A percentile compares a stretch with the other conserved stretches of the same genome.
Evolutionary conservation across 37 sponge, comb jelly and placozoan genomes (phyloP).

Genomic region (Chondrilla cf. caribensis): DNA sequence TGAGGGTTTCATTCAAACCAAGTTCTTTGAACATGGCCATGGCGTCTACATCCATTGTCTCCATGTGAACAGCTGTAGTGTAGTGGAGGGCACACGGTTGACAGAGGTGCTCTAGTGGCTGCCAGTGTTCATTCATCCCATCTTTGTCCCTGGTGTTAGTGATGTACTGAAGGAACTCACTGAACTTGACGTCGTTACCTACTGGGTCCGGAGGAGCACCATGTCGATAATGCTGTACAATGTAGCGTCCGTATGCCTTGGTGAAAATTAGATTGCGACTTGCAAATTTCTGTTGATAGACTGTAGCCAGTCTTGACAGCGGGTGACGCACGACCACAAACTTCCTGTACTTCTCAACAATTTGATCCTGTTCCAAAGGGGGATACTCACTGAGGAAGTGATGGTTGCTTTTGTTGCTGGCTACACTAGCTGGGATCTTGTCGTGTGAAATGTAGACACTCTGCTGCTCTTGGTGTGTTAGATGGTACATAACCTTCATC

Average conservation of each 20-base stretch:
- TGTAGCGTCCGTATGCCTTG: slow-evolving; percentile 34
- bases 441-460: not conserved
- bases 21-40: slow-evolving; percentile 3
- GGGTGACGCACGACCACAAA: slow-evolving; percentile 42
- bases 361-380: slow-evolving; percentile 16
- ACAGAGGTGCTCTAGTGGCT: slow-evolving; percentile 28
- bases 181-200: slow-evolving; percentile 38
- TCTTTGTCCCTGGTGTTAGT: not conserved
- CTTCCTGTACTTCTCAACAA: slow-evolving; percentile 12
- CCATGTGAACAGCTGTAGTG: slow-evolving; percentile 23
- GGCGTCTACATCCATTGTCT: slow-evolving; percentile 18
- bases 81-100: slow-evolving; percentile 28
- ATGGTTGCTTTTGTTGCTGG: slow-evolving; percentile 18
- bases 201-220: not conserved
- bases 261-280: slow-evolving; percentile 18
- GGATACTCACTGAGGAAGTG: slow-evolving; percentile 21
- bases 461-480: not conserved
- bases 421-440: slow-evolving; percentile 16
- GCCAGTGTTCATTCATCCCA: slow-evolving; percentile 53
- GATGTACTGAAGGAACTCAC: slow-evolving; percentile 39
- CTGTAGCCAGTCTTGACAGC: slow-evolving; percentile 23
- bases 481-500: slow-evolving; percentile 40
- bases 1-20: not conserved
- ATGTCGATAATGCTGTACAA: slow-evolving; percentile 29
- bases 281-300: slow-evolving; percentile 34